Percentiles rank a stretch among this genome's conserved stretches.
Conservation (phyloP, 2,888 invertebrate genomes). For the Melanostoma scalare region DNA sequence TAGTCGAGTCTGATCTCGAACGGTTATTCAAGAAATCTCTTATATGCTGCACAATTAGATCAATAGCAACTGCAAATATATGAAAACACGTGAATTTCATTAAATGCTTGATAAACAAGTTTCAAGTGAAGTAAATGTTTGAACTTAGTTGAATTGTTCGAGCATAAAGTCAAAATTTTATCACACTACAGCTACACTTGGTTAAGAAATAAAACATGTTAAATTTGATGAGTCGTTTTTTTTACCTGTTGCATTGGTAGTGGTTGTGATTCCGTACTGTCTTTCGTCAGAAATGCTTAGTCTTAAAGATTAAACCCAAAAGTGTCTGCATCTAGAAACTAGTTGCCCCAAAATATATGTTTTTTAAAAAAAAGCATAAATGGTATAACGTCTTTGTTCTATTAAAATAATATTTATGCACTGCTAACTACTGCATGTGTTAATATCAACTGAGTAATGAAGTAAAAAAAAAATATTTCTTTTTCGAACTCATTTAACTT, state of each 20-base stretch:
- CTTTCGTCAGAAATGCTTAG: slow-evolving; percentile 31
- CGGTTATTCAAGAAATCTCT: slow-evolving; percentile 91
- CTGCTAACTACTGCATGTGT: too few relatives aligned
- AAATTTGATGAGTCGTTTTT: slow-evolving; percentile 53
- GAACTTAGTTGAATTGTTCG: slow-evolving; percentile 39
- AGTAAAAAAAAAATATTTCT: not conserved
- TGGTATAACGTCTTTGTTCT: too few relatives aligned
- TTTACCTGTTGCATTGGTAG: slow-evolving; percentile 54
- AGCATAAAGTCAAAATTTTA: slow-evolving; percentile 20
- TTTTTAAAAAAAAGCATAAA: too few relatives aligned
- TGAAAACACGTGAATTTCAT: slow-evolving; percentile 24
- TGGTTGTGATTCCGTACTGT: slow-evolving; percentile 10
- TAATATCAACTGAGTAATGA: too few relatives aligned
- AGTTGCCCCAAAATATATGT: too few relatives aligned
- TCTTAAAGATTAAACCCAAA: slow-evolving; percentile 36
- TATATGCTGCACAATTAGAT: slow-evolving; percentile 98
- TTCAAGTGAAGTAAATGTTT: not conserved
- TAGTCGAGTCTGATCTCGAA: slow-evolving; percentile 77
- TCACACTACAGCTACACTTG: slow-evolving; percentile 45
- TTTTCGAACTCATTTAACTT: not conserved
- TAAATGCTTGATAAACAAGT: not conserved
- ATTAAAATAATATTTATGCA: too few relatives aligned
- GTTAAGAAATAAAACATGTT: slow-evolving; percentile 36
- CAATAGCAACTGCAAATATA: slow-evolving; percentile 93
- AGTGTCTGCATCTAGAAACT: slow-evolving; percentile 3